phyloP scores from a whole-genome alignment of 2,888 invertebrate genomes.

The Himalopsyche kuldschensis region DNA sequence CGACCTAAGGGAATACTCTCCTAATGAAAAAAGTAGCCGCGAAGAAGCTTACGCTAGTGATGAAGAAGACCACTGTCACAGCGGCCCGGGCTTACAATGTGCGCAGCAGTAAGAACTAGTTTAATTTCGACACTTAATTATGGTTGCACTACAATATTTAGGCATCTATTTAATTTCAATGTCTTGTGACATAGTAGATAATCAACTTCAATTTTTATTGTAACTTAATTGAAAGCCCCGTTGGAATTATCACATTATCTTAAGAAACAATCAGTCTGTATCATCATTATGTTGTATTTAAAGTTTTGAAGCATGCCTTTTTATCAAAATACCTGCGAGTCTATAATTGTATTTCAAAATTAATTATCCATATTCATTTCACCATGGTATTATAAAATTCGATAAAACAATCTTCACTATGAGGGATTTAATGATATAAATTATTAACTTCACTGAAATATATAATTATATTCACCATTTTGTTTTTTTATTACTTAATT shows the following conservation, averaged over 20 bases:
- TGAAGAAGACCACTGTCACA: conserved; percentile 60
- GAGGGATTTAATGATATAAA: neutral
- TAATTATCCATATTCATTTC: neutral
- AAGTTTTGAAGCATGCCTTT: neutral
- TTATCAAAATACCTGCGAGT: neutral
- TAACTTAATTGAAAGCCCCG: neutral
- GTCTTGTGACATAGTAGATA: neutral
- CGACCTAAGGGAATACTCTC: conserved; percentile 74
- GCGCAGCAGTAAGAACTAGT: conserved; percentile 68
- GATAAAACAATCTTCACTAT: neutral
- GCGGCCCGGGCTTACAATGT: conserved; percentile 72
- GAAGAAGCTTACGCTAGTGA: conserved; percentile 76
- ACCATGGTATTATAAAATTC: neutral
- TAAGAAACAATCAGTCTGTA: neutral
- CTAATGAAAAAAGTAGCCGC: conserved; percentile 41
- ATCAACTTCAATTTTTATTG: neutral
- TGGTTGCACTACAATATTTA: neutral
- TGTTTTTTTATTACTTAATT: neutral
- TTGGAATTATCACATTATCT: neutral
- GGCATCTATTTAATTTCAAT: neutral
- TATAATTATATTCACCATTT: neutral
- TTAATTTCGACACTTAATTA: neutral
- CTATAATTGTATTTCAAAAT: neutral
- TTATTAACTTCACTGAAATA: neutral
- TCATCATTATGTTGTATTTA: neutral